phyloP scores from a whole-genome alignment of 1,140 invertebrate species.

The Propsilocerus akamusi region DNA sequence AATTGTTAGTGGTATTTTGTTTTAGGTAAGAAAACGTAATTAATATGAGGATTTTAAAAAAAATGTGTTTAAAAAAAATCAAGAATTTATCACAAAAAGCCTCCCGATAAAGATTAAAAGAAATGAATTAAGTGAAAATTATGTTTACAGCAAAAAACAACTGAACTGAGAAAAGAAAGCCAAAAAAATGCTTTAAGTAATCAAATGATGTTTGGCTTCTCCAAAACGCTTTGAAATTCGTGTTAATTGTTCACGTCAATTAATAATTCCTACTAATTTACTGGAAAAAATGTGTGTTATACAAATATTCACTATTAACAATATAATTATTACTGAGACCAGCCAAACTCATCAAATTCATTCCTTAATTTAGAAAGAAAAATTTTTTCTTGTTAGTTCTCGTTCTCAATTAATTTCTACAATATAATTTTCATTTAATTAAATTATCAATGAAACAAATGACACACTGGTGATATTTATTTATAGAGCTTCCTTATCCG shows the following conservation, averaged over 20 bases:
- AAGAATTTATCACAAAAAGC: not conserved
- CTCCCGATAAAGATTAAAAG: not conserved
- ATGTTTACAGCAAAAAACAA: not conserved
- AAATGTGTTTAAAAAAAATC: not conserved
- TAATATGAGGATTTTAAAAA: not conserved
- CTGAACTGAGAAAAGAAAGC: too few species aligned
- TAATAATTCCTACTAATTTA: not conserved
- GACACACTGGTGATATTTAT: too few species aligned
- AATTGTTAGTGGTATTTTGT: too few species aligned
- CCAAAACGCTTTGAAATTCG: not conserved
- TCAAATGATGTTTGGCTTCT: not conserved
- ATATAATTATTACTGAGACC: too few species aligned
- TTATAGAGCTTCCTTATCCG: too few species aligned
- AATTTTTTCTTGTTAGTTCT: too few species aligned
- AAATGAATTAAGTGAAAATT: not conserved
- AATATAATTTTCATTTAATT: too few species aligned
- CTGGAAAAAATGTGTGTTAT: not conserved
- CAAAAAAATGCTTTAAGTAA: not conserved
- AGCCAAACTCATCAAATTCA: too few species aligned
- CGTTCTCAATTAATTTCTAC: too few species aligned
- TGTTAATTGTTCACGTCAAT: not conserved
- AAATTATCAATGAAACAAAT: too few species aligned
- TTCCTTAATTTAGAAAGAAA: too few species aligned
- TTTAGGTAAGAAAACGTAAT: not conserved
- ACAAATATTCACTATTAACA: too few species aligned